A percentile compares a stretch with the other conserved stretches of the same genome.
These are phyloP conservation scores for Ameiurus melas DNA, from an alignment of 2,113 vertebrate genomes.

Conservation along the genomic window DNA sequence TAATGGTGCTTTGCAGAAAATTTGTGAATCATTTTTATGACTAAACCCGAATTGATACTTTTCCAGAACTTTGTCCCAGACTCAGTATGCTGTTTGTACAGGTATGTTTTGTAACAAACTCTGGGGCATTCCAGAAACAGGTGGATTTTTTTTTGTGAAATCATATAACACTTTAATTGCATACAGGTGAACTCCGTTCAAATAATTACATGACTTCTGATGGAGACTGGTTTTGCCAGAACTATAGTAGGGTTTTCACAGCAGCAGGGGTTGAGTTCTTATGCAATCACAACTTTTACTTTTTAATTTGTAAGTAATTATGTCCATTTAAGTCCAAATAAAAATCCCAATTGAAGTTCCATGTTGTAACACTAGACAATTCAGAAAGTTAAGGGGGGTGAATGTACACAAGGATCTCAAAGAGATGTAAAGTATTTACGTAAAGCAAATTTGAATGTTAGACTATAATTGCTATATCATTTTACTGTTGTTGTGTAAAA, in stretches of 20 bases:
- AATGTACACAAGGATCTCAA: neutral
- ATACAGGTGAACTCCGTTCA: neutral
- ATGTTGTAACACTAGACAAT: neutral
- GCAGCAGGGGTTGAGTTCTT: neutral
- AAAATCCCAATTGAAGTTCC: neutral
- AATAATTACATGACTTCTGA: neutral
- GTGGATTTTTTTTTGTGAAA: no score
- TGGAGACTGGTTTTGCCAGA: neutral
- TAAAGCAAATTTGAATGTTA: neutral
- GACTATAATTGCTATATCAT: neutral
- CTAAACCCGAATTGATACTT: neutral
- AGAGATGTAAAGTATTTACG: neutral
- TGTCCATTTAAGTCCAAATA: no score
- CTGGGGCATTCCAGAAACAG: neutral
- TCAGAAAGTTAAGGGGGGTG: no score
- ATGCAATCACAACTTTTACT: neutral
- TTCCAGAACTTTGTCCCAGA: neutral
- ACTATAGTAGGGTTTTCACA: no score
- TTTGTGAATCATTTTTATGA: neutral
- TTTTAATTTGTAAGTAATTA: neutral
- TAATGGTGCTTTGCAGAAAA: neutral
- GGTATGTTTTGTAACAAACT: neutral
- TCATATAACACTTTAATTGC: neutral
- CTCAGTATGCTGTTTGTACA: neutral
- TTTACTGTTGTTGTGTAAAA: conserved; percentile 5